These are phyloP conservation scores for Hippocampus mohnikei DNA, from an alignment of 2,113 vertebrate species.

Conservation along the genomic window DNA sequence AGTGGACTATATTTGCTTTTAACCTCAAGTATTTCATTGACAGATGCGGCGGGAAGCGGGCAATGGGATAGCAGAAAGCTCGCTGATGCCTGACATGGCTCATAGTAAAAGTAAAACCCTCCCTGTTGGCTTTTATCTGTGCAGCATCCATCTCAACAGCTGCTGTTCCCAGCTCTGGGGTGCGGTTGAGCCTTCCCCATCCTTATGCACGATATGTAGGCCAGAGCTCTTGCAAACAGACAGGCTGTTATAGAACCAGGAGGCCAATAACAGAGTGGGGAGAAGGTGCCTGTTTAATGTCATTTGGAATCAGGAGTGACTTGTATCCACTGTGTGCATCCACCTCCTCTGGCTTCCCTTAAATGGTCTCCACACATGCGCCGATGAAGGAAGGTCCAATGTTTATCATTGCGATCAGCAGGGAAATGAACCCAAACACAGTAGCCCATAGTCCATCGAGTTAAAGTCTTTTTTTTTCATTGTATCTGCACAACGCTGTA, in stretches of 20 bases:
- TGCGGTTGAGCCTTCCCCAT: conserved; percentile 62
- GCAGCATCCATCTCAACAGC: conserved; percentile 65
- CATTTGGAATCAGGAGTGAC: conserved; percentile 39
- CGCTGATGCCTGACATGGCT: conserved; percentile 23
- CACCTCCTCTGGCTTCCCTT: conserved; percentile 19
- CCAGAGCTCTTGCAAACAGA: conserved; percentile 57
- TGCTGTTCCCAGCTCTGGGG: conserved; percentile 66
- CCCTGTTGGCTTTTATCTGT: conserved; percentile 59
- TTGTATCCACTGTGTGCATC: conserved; percentile 22
- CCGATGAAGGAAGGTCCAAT: conserved; percentile 26
- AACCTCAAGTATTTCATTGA: conserved; percentile 22
- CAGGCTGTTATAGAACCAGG: conserved; percentile 55
- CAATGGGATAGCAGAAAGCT: conserved; percentile 21
- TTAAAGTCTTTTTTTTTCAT: conserved; percentile 24
- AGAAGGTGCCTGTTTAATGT: conserved; percentile 48
- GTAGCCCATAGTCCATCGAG: conserved; percentile 33
- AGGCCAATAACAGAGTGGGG: conserved; percentile 34
- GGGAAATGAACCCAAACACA: conserved; percentile 17
- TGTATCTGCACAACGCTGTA: conserved; percentile 27
- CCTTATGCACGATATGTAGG: conserved; percentile 62
- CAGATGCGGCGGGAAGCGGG: conserved; percentile 19
- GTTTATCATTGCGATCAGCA: conserved; percentile 38
- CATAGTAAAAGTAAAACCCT: conserved; percentile 53
- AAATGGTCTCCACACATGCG: conserved; percentile 8
- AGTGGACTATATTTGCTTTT: conserved; percentile 10